Base-by-base conservation (phyloP, 2,888 invertebrate species). In the Euspilapteryx auroguttella region DNA sequence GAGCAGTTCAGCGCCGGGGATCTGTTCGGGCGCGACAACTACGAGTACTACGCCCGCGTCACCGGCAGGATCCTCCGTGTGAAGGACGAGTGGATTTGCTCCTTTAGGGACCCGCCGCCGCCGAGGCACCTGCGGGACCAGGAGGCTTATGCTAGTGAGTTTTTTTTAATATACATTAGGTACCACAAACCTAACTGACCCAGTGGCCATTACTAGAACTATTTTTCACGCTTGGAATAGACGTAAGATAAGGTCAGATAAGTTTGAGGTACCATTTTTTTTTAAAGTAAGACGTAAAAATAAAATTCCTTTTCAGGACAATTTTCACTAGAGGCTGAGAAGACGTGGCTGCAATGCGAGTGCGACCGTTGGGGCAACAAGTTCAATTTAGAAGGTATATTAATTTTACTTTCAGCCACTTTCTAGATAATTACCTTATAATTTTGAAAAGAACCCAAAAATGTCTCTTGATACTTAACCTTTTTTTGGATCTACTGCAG, bases 1-100 rank as follows among this genome's bases (percentile, higher is more conserved):
- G 95, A 96, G 63, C 94, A 95, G 71, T 98, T 96, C 78, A 95
- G 96, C 33, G 89, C 93, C 20, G 90, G 92, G 36, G 93, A 96
- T 63, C 80, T 98, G 41, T 98, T 98, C 63, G 97, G 97, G 2
- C 83, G 90, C 27, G 89, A 89, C 35, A 94, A 94, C 68, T 96
- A 96, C 59, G 94, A 94, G 66, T 96, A 91, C 63, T 96, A 96
- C 66, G 94, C 94, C 14, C 81, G 94, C 21, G 94, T 95, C 32
- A 95, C 94, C 12, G 95, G 95, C 1, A 81, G 94, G 30, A 92
- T 95, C 39, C 78, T 95, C 37, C 86, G 93, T 47, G 92, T 95
- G 28, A 91, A 91, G 68, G 93, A 94, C 59, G 93, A 94, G 66
- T 94, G 94, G 93, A 93, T 94, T 47, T 94, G 94, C 68, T 92